Evolutionary conservation across 2,797 vertebrate species (phyloP), one percentile per base, ranked within the genome.

Genomic region (Spinibarbus caldwelli): DNA sequence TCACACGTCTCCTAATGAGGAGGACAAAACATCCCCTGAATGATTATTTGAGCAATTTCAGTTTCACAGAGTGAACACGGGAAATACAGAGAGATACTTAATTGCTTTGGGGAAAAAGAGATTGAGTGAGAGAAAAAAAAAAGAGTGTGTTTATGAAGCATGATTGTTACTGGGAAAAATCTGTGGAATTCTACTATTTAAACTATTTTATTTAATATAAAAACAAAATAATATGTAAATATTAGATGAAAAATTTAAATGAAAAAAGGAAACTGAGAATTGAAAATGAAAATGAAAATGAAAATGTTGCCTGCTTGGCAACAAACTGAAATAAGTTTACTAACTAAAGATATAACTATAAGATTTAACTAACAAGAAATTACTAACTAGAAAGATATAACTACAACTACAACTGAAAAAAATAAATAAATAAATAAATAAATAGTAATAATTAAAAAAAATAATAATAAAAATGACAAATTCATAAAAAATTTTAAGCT

Each of bases 1-100:
- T 68, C 59, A 54, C 72, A 43, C 45, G 5, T 41, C 82, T 68
- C 62, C 49, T 43, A 68, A 84, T 68, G 62, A 68, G 15, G 21
- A 84, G 2, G 4, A 52, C 59, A 68, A 84, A 84, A 77, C 34
- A 41, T 76, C 62, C 31, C 47, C 11, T 4, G 5, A 31, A 64
- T 68, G 57, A 84, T 52, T 47, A 76, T 76, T 52, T 38, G 12
- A 77, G n/a, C n/a, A 49, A 38, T 52, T 77, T 66, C 31, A 3
- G 64, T 54, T 52, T 52, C 34, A 80, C 47, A 80, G 78, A n/a
- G 11, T 15, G 34, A 52, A 15, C 43, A 66, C 19, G 2, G 54
- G 3, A 36, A 62, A 36, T 64, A 14, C 9, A 64, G 57, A 2
- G 43, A 36, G n/a, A 17, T 7, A 36, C 14, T 26, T 59, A 38